A percentile compares a stretch with the other conserved stretches of the same genome.
Conservation (phyloP, 1,140 invertebrate genomes). For the Protaetia brevitarsis region DNA sequence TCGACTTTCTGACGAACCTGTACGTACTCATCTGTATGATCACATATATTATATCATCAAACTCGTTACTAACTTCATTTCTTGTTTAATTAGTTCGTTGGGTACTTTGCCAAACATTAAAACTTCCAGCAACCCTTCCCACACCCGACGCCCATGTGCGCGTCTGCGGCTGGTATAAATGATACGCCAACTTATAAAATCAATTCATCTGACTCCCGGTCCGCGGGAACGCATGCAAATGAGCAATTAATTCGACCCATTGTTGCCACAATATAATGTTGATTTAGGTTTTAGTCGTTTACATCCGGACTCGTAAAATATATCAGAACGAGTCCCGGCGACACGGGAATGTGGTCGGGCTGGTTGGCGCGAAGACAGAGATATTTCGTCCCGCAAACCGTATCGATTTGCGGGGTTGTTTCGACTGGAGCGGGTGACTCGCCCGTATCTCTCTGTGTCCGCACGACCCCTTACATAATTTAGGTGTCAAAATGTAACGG, state of each 20-base stretch:
- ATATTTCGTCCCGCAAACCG: neutral
- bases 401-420: neutral
- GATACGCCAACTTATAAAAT: no score
- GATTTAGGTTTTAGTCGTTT: slow-evolving; percentile 18
- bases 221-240: neutral
- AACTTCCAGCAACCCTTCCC: no score
- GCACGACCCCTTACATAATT: slow-evolving; percentile 5
- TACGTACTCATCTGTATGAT: no score
- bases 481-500: slow-evolving; percentile 14
- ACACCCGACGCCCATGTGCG: no score
- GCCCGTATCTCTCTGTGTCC: no score
- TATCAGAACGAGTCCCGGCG: neutral
- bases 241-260: slow-evolving; percentile 11
- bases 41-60: no score
- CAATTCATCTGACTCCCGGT: neutral
- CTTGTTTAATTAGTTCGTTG: no score
- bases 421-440: neutral
- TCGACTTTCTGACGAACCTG: no score
- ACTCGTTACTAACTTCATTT: no score
- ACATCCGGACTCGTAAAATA: slow-evolving; percentile 8
- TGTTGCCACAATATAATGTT: slow-evolving; percentile 17
- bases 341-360: neutral
- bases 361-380: neutral
- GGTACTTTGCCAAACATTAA: no score
- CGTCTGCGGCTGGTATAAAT: no score